Percentiles rank a stretch among this genome's conserved stretches.
Evolutionary conservation across 2,888 invertebrate genomes (phyloP).

Genomic region (Axea sp.): DNA sequence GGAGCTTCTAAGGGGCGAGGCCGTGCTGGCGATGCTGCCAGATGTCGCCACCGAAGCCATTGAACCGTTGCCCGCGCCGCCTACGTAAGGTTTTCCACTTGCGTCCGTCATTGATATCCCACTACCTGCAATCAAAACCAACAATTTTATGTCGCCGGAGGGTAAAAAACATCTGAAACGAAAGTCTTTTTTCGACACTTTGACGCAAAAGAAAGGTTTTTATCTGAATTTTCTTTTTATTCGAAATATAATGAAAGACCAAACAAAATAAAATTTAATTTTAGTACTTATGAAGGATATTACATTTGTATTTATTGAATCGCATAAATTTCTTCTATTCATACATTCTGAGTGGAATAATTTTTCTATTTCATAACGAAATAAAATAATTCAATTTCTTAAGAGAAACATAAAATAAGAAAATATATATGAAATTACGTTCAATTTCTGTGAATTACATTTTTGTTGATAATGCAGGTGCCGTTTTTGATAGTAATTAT

Average conservation of each 20-base stretch:
- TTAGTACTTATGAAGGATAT: background rate
- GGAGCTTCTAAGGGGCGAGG: too few species aligned
- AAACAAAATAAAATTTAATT: background rate
- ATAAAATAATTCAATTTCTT: too few species aligned
- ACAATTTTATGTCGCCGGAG: conserved; percentile 1
- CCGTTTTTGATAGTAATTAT: too few species aligned
- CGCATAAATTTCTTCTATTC: background rate
- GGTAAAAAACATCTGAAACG: background rate
- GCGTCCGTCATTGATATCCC: conserved; percentile 91
- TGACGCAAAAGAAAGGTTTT: background rate
- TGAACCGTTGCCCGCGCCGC: conserved; percentile 81
- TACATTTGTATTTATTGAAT: too few species aligned
- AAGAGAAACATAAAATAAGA: too few species aligned
- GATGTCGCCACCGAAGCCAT: conserved; percentile 78
- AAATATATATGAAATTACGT: too few species aligned
- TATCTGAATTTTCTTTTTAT: background rate
- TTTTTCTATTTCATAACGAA: too few species aligned
- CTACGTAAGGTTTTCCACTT: conserved; percentile 89
- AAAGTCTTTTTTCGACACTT: too few species aligned
- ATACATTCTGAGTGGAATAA: too few species aligned
- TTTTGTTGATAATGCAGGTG: too few species aligned
- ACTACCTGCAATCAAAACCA: conserved; percentile 79
- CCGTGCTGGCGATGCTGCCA: conserved; percentile 79
- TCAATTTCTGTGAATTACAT: too few species aligned
- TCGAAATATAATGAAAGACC: background rate